A percentile compares a stretch with the other conserved stretches of the same genome.
These are phyloP conservation scores for Psephotus haematonotus DNA, from an alignment of 2,113 vertebrate species.

Conservation along the genomic window DNA sequence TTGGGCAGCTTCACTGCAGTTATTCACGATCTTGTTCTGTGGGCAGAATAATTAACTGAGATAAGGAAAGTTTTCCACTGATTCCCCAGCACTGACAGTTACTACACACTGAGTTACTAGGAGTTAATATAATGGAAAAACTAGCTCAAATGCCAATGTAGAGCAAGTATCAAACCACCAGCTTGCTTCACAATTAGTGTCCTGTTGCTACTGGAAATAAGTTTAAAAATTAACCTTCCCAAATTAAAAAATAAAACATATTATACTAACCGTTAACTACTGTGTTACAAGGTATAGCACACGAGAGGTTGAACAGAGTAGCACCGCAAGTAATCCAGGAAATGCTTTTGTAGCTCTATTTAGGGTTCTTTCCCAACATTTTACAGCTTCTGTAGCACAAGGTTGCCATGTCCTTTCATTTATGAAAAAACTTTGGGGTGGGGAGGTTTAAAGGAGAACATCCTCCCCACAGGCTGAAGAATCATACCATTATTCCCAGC, in stretches of 20 bases:
- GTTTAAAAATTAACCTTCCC: constrained; percentile 2
- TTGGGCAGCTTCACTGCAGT: not conserved
- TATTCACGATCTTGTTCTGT: constrained; percentile 42
- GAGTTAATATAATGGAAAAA: not conserved
- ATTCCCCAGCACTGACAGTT: not conserved
- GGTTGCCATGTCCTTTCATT: not conserved
- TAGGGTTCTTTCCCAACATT: not conserved
- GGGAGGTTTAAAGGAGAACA: not conserved
- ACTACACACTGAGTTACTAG: not conserved
- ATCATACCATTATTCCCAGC: not conserved
- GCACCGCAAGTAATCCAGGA: not conserved
- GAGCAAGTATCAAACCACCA: not conserved
- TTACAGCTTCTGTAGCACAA: not conserved
- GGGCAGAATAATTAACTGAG: constrained; percentile 21
- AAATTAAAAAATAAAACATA: not conserved
- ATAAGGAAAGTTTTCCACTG: not conserved
- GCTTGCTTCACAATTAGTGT: not conserved
- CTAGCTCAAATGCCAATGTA: not conserved
- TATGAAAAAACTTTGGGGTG: not conserved
- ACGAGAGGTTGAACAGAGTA: not conserved
- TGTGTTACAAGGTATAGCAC: not conserved
- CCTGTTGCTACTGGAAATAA: not conserved
- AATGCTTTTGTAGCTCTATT: not conserved
- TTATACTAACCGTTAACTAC: constrained; percentile 6
- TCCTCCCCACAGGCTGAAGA: not conserved